Base-by-base conservation (phyloP, 2,797 vertebrate genomes). In the Thripadectes ignobilis region DNA sequence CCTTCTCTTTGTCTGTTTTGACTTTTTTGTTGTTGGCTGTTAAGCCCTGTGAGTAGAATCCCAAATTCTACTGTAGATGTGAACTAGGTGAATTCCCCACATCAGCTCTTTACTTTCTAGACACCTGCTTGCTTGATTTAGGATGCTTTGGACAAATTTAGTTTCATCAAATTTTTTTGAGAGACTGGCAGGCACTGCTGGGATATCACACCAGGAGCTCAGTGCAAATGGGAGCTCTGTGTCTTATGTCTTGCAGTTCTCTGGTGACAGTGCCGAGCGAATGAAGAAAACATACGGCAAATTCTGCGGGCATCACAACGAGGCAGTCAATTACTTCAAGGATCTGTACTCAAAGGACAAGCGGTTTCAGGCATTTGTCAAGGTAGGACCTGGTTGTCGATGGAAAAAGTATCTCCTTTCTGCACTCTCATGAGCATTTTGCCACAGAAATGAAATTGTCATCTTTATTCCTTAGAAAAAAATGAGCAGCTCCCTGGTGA, bases 251-350 rank as follows among this genome's bases (percentile, higher is more conserved):
- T 89, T 96, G 34, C 93, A 99, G 99, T 99, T 99, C 98, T 99
- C 99, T 0, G 99, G 98, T 12, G 98, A 98, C 84, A 99, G 95
- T 1, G 99, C 98, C 0, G 98, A 99, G 89, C 98, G 96, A 41
- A 98, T 99, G 98, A 99, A 99, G 98, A 98, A 98, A 96, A 98
- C 99, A 0, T 99, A 99, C 0, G 99, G 99, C 52, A 98, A 98
- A 95, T 99, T 99, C 96, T 99, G 99, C 17, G 99, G 99, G 81
- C 99, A 99, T 27, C 99, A 99, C 98, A 99, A 98, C 5, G 99
- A 99, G 93, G 99, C 99, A 0, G 98, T 99, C 30, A 99, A 98
- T 97, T 98, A 98, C 86, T 99, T 99, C 97, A 99, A 99, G 95
- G 99, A 99, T 79, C 98, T 99, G 6, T 97, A 98, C 77, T 98